Base-by-base conservation (phyloP, 1,140 invertebrate genomes). In the Cydia strobilella region DNA sequence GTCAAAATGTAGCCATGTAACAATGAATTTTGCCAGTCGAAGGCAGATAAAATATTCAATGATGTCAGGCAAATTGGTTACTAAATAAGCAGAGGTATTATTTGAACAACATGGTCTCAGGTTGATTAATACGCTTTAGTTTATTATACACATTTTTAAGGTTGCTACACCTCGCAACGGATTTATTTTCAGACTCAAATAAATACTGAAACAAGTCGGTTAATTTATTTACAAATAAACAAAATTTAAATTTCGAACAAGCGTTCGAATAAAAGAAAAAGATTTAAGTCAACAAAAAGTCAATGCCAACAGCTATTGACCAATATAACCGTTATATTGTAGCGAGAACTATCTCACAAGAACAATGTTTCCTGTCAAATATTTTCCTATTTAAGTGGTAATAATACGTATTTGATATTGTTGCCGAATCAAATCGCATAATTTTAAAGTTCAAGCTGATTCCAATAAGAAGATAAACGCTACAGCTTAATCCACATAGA, bases 21-120 rank as follows among this genome's bases (percentile, higher is more conserved):
- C 78, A 80, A 86, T 84, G 80, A 80, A 81, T 83, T 86, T 84
- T 81, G 82, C 79, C 77, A 72, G 73, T 80, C 78, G 77, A 85
- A 84, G 83, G 79, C 79, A 73, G 73, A 79, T 78, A 80, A 83
- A 86, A 81, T 86, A 86, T 89, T 89, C 81, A 88, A 87, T 86
- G 80, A 84, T 80, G 78, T 76, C 77, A 76, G 80, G 82, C 83
- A 84, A 85, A 87, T 85, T 86, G 84, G 77, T 82, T 79, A 82
- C 86, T 86, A 90, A 90, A 90, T 86, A 84, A 84, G 87, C 85
- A 76, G 74, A 73, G 77, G 76, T 74, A 18, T 35, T 69, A 35
- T 69, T 69, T 69, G 65, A 59, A 59, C 54, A 59, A 59, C 54
- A 23, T 10, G 54, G 54, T 20, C 54, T 59, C 20, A 20, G 54